Percentiles rank a stretch among this genome's conserved stretches.
Evolutionary conservation across 2,113 vertebrate genomes (phyloP).

Genomic region (Brienomyrus brachyistius): DNA sequence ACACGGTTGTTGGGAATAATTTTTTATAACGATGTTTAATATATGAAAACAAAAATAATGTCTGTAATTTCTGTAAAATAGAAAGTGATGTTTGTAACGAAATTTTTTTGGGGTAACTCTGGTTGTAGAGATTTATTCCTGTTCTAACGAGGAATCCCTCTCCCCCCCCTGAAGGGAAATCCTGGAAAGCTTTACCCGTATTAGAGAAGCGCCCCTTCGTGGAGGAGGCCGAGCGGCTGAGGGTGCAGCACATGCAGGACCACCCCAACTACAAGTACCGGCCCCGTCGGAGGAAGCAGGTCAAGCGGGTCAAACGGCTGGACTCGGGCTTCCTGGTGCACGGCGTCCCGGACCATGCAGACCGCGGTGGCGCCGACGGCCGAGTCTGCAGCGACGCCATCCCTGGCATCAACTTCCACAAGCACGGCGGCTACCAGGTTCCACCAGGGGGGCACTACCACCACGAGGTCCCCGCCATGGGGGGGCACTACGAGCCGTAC

Average conservation of each 20-base stretch:
- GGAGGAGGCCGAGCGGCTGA: conserved; percentile 90
- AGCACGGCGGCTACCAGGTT: conserved; percentile 45
- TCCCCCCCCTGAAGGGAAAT: conserved; percentile 69
- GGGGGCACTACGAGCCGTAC: conserved; percentile 69
- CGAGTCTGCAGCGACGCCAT: conserved; percentile 62
- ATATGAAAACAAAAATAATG: neutral
- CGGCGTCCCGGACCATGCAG: conserved; percentile 57
- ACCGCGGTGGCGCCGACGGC: conserved; percentile 46
- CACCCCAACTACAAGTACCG: conserved; percentile 98
- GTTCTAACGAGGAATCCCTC: neutral
- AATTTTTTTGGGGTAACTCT: neutral
- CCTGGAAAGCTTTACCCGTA: conserved; percentile 86
- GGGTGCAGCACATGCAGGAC: conserved; percentile 96
- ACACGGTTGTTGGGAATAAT: neutral
- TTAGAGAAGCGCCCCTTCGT: conserved; percentile 89
- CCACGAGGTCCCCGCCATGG: conserved; percentile 65
- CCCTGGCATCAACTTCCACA: conserved; percentile 56
- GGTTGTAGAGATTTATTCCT: neutral
- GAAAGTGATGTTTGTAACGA: neutral
- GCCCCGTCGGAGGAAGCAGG: conserved; percentile 88
- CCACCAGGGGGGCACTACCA: conserved; percentile 67
- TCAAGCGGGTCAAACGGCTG: conserved; percentile 86
- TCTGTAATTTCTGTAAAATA: neutral
- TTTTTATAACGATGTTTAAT: neutral
- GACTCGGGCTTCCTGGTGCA: conserved; percentile 76